phyloP scores from a whole-genome alignment of 2,888 invertebrate genomes.

The Aelia acuminata region DNA sequence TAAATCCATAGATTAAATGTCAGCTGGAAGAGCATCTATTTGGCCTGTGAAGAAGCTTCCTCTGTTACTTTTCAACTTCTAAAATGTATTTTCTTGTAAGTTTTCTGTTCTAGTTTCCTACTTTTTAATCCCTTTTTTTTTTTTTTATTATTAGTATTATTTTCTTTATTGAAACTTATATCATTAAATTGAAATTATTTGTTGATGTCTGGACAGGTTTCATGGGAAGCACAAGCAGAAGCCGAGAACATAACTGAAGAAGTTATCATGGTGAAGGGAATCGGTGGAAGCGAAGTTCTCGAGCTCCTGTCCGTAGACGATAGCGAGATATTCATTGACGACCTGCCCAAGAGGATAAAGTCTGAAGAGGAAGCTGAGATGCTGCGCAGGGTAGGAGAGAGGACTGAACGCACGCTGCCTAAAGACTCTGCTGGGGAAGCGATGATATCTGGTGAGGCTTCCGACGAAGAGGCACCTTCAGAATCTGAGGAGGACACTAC shows the following conservation, averaged over 20 bases:
- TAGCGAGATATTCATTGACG: conserved; percentile 64
- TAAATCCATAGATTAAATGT: conserved; percentile 46
- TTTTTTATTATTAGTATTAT: not conserved
- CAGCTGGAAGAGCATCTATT: conserved; percentile 36
- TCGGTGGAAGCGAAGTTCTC: conserved; percentile 64
- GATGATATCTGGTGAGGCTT: conserved; percentile 68
- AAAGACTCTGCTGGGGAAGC: conserved; percentile 68
- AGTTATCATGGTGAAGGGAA: conserved; percentile 65
- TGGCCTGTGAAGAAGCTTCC: conserved; percentile 47
- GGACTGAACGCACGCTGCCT: conserved; percentile 61
- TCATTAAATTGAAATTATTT: not conserved
- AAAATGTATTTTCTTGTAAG: conserved; percentile 25
- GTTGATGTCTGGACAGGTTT: conserved; percentile 18
- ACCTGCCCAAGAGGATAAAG: conserved; percentile 58
- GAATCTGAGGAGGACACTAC: conserved; percentile 55
- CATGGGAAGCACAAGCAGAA: conserved; percentile 58
- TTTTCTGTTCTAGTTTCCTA: conserved; percentile 23
- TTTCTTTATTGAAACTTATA: not conserved
- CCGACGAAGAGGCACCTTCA: conserved; percentile 66
- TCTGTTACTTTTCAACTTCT: conserved; percentile 46
- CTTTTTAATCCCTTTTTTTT: not conserved
- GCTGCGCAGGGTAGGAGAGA: conserved; percentile 65
- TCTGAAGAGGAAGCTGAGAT: conserved; percentile 65
- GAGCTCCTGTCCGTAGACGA: conserved; percentile 64
- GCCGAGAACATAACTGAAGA: conserved; percentile 65